These are phyloP conservation scores for Acrobasis repandana DNA, from an alignment of 2,888 invertebrate genomes.

Conservation along the genomic window DNA sequence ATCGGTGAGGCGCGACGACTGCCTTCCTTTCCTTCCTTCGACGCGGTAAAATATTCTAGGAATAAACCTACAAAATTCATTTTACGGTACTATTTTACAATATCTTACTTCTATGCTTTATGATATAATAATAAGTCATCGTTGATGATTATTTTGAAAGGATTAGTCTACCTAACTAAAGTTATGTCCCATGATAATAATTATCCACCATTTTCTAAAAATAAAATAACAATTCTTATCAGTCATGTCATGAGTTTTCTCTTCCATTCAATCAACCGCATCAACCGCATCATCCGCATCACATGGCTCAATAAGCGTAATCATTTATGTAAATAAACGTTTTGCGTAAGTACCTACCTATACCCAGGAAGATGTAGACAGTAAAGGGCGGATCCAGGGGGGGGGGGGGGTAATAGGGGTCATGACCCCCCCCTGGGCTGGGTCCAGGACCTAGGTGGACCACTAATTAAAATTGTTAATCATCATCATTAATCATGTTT, in stretches of 20 bases:
- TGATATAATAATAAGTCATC: too few relatives aligned
- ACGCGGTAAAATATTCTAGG: conserved; percentile 34
- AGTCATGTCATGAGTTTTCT: not conserved
- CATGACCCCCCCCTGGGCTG: too few relatives aligned
- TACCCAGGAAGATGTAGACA: too few relatives aligned
- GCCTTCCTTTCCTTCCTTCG: conserved; percentile 28
- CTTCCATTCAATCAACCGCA: not conserved
- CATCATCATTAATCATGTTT: too few relatives aligned
- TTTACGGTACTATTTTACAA: too few relatives aligned
- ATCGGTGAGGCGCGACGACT: conserved; percentile 50
- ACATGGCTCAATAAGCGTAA: conserved; percentile 15
- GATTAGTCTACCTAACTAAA: not conserved
- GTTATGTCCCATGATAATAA: conserved; percentile 2
- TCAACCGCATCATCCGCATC: not conserved
- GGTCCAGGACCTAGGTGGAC: too few relatives aligned
- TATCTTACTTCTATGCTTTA: too few relatives aligned
- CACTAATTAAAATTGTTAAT: too few relatives aligned
- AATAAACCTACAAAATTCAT: conserved; percentile 42
- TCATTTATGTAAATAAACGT: conserved; percentile 16
- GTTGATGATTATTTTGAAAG: too few relatives aligned
- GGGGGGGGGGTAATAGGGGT: too few relatives aligned
- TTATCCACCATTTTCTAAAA: not conserved
- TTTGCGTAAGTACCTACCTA: not conserved
- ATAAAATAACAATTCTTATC: not conserved
- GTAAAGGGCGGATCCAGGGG: too few relatives aligned